Evolutionary conservation across 2,113 vertebrate genomes (phyloP), one percentile per base, ranked within the genome.

Genomic region (Cercocebus atys): DNA sequence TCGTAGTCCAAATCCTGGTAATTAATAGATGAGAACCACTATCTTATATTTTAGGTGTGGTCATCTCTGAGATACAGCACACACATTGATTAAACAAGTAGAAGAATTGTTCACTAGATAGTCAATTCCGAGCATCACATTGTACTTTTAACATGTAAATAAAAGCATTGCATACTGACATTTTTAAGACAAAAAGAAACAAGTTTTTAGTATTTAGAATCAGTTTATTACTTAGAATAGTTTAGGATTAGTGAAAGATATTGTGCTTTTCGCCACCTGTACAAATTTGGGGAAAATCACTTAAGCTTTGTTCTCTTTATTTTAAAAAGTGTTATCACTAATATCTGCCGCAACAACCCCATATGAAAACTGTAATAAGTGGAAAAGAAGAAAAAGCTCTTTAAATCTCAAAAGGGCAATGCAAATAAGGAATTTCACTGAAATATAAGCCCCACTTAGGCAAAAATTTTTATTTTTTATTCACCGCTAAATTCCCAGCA

Each of bases 321-420:
- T 94, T 94, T 87, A 61, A 79, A 79, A 57, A 43, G 0, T 59
- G 9, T 90, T 82, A 45, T 10, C 79, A 75, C n/a, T 79, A 93
- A 68, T 57, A 3, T 20, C 88, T 86, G 2, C 9, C 6, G 1
- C 22, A 81, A 40, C 8, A 43, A 59, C 25, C 0, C 11, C 66
- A 88, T 88, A 43, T 3, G 1, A 17, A 45, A 70, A 95, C 88
- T 81, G 52, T 45, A 72, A 23, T 57, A 80, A 4, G 23, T 30
- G 27, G 17, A 45, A 35, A 80, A 9, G 18, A 90, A 85, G 9
- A 81, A 11, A 68, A 66, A 50, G 0, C 16, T 66, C 47, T 64
- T 72, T 80, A 88, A 90, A 85, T 95, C 45, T 96, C 72, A 88
- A 95, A 88, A 75, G 14, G n/a, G 61, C 4, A 57, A 72, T 10